A percentile compares a stretch with the other conserved stretches of the same genome.
phyloP scores from a whole-genome alignment of 2,888 invertebrate genomes.

The Gerris lacustris region DNA sequence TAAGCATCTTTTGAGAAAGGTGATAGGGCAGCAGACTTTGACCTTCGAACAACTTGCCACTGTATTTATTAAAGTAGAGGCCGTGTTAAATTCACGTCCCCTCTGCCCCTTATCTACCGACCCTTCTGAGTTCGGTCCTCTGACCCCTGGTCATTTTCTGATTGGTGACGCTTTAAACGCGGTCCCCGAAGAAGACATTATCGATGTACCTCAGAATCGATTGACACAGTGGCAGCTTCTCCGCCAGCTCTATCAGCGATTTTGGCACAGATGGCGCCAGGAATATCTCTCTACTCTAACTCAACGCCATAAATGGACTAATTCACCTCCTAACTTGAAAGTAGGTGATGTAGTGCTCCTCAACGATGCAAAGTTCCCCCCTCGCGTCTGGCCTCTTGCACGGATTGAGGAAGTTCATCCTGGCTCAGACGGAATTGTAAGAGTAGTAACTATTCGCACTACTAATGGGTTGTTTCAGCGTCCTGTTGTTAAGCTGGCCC shows the following conservation, averaged over 20 bases:
- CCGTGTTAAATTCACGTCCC: too few relatives aligned
- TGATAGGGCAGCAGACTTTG: too few relatives aligned
- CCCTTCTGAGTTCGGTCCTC: conserved; percentile 25
- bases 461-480: too few relatives aligned
- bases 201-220: conserved; percentile 20
- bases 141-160: too few relatives aligned
- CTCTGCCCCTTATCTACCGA: conserved; percentile 29
- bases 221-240: conserved; percentile 27
- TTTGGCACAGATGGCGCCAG: conserved; percentile 28
- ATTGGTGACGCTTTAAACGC: conserved; percentile 26
- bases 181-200: conserved; percentile 29
- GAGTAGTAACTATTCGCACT: conserved; percentile 21
- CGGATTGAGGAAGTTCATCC: conserved; percentile 19
- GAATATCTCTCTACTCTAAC: conserved; percentile 23
- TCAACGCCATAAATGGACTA: conserved; percentile 19
- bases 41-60: too few relatives aligned
- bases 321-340: conserved; percentile 11
- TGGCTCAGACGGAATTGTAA: conserved; percentile 19
- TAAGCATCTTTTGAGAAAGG: too few relatives aligned
- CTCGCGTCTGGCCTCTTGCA: conserved; percentile 17
- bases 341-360: conserved; percentile 22
- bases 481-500: too few relatives aligned
- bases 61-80: too few relatives aligned
- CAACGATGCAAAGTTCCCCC: conserved; percentile 6
- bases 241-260: conserved; percentile 21